Conservation (phyloP, 2,888 invertebrate genomes). For the Lamproptera curius region DNA sequence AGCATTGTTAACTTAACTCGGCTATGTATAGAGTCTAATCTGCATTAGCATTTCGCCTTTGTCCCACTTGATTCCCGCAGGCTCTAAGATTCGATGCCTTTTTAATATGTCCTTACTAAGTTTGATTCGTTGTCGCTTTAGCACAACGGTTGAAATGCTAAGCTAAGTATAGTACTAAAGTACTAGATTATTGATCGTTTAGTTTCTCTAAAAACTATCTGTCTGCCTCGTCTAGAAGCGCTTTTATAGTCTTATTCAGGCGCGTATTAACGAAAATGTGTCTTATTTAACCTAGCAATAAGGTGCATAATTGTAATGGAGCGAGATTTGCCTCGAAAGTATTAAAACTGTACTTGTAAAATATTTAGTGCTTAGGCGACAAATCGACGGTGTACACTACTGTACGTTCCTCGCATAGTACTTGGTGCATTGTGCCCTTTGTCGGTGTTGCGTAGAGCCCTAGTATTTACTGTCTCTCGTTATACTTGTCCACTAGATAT, state of each 20-base stretch:
- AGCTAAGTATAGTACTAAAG: too few relatives aligned
- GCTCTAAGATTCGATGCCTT: too few relatives aligned
- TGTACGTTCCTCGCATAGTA: constrained; percentile 73
- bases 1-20: too few relatives aligned
- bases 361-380: constrained; percentile 53
- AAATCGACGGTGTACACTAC: constrained; percentile 69
- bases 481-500: background rate
- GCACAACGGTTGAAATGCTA: too few relatives aligned
- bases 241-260: background rate
- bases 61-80: too few relatives aligned
- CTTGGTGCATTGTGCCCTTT: constrained; percentile 69
- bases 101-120: too few relatives aligned
- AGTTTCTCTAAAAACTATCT: too few relatives aligned
- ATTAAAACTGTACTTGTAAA: constrained; percentile 68
- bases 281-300: constrained; percentile 56
- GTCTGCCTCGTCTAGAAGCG: too few relatives aligned
- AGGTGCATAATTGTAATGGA: constrained; percentile 54
- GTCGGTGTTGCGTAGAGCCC: constrained; percentile 41
- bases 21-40: too few relatives aligned
- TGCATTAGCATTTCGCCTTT: too few relatives aligned
- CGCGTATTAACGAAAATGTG: constrained; percentile 10
- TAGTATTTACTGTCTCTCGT: constrained; percentile 7
- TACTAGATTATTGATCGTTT: too few relatives aligned
- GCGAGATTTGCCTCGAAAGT: constrained; percentile 70
- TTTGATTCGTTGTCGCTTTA: too few relatives aligned